Evolutionary conservation across 2,797 vertebrate genomes (phyloP), one percentile per base, ranked within the genome.

Genomic region (Crypturellus tataupa): DNA sequence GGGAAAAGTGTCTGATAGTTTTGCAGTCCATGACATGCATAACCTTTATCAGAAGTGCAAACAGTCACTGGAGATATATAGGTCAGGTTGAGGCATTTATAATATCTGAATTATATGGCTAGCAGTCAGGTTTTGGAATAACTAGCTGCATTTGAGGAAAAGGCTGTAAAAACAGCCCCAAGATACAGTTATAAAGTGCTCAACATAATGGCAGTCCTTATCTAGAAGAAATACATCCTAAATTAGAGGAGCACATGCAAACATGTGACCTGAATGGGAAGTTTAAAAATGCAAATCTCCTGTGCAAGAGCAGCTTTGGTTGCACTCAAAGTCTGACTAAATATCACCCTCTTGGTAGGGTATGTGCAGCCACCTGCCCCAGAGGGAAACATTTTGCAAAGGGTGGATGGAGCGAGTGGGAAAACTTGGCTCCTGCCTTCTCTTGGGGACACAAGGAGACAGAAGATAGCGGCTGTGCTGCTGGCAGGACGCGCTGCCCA

Each of bases 281-380:
- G n/a, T 31, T 31, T 29, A 46, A 67, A 58, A 33, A n/a, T 29
- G 46, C 33, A 39, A 75, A 16, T 63, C 14, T 44, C 19, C 12
- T 58, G 25, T 8, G 17, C 8, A 51, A 55, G 33, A 65, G 42
- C 18, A 29, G 12, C 37, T 42, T 39, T 47, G 44, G 10, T 76
- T 82, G 46, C 13, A 33, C 2, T 46, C 58, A 33, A 31, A 29
- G 23, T 18, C 49, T 35, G 33, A n/a, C 42, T 42, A 35, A 64
- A 27, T 59, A 29, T 64, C 18, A 27, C 12, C 8, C 2, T 47
- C 29, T 13, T 11, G 7, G 29, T 3, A 35, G 20, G 27, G 47
- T 7, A 15, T 0, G 0, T 29, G 24, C 16, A 37, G 47, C 20
- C 37, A 62, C 42, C 76, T 13, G 21, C 3, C 27, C 6, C 4